These are phyloP conservation scores for Macquaria australasica DNA, from an alignment of 2,113 vertebrate species.

Conservation along the genomic window DNA sequence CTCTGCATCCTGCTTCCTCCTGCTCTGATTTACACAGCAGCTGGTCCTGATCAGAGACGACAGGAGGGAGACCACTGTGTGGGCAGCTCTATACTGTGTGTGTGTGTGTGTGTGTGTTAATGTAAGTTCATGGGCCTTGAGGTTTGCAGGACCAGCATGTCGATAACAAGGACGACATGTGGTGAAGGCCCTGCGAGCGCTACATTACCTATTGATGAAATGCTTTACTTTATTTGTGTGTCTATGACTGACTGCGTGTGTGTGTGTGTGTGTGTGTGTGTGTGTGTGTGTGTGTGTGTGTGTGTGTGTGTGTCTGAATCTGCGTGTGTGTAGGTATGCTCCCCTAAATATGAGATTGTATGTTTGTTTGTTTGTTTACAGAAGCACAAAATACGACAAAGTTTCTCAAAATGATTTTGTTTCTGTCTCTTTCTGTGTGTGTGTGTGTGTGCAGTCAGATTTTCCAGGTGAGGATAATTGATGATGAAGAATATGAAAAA, in stretches of 20 bases:
- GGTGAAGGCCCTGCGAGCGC: background rate
- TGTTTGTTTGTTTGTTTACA: background rate
- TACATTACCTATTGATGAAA: slow-evolving; percentile 18
- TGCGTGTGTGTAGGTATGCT: slow-evolving; percentile 1
- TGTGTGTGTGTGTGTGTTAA: background rate
- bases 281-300: slow-evolving; percentile 44
- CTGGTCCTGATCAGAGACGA: slow-evolving; percentile 32
- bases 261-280: slow-evolving; percentile 29
- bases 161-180: slow-evolving; percentile 9
- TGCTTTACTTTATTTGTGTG: slow-evolving; percentile 18
- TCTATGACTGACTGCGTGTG: slow-evolving; percentile 18
- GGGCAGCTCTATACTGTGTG: background rate
- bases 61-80: slow-evolving; percentile 15
- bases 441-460: slow-evolving; percentile 80
- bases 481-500: slow-evolving; percentile 95
- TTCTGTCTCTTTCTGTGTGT: slow-evolving; percentile 6
- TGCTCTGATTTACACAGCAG: slow-evolving; percentile 61
- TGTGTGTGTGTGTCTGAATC: slow-evolving; percentile 41
- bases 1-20: slow-evolving; percentile 6
- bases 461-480: slow-evolving; percentile 91
- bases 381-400: background rate
- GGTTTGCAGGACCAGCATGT: background rate
- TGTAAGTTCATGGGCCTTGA: background rate
- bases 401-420: background rate
- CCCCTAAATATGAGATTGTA: background rate